Evolutionary conservation across 2,888 invertebrate genomes (phyloP).

Genomic region (Tenodera sinensis): DNA sequence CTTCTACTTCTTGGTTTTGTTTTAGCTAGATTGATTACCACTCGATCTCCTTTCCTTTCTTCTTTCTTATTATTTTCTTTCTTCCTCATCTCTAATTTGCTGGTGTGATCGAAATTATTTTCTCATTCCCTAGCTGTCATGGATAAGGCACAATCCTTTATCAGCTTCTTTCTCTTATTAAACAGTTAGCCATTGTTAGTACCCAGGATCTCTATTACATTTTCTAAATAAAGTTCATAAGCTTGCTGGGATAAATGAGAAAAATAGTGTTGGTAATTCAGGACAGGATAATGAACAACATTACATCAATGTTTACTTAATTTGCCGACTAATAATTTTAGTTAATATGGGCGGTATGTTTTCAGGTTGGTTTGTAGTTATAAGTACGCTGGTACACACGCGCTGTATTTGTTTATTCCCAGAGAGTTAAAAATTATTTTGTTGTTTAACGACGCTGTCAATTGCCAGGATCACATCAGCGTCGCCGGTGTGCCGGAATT

Average conservation of each 20-base stretch:
- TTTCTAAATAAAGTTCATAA: neutral
- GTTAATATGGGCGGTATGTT: no score
- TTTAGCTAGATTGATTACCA: neutral
- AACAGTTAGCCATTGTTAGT: neutral
- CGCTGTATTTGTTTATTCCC: no score
- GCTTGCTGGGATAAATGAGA: neutral
- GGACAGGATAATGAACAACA: no score
- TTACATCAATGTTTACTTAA: no score
- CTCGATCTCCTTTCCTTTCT: neutral
- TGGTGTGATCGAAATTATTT: neutral
- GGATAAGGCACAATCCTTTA: neutral
- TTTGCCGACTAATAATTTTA: no score
- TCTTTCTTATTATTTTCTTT: neutral
- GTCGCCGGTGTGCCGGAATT: no score
- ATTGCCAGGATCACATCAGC: no score
- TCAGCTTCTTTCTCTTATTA: neutral
- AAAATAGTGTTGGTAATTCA: no score
- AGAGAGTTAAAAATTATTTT: no score
- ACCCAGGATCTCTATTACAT: neutral
- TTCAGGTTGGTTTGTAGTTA: no score
- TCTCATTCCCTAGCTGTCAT: neutral
- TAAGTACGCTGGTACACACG: no score
- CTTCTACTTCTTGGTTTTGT: neutral
- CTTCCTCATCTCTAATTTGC: neutral
- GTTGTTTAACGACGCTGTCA: no score